Base-by-base conservation (phyloP, 2,888 invertebrate genomes). In the Shargacucullia verbasci region DNA sequence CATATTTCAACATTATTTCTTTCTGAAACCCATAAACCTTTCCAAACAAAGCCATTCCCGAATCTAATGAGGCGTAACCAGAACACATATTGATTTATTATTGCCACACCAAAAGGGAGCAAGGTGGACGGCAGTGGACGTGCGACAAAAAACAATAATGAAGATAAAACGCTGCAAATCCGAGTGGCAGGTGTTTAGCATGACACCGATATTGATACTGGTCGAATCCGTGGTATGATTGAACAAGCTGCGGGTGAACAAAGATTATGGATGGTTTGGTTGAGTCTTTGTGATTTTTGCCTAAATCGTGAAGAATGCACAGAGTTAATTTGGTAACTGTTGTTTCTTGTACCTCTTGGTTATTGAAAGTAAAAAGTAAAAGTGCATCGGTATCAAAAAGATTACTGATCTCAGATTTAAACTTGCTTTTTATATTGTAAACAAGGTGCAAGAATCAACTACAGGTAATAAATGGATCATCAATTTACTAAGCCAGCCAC, bases 151-250 rank as follows among this genome's bases (percentile, higher is more conserved):
- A 84, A 82, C 73, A 63, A 74, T 85, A 65, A 88, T 85, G 86
- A 85, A 86, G 88, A 90, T 88, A 86, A 88, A 90, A 84, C 76
- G 80, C 76, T 73, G 73, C 13, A 81, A 80, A 81, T 74, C 71
- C 75, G 69, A 62, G 70, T 59, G 77, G 87, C 91, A 90, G 91
- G 90, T 90, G 85, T 77, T 71, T 73, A 70, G 65, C 69, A 54
- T 79, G 81, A 79, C 81, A 76, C 70, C 43, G 74, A 65, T 76
- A 77, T 82, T 79, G 83, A 82, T 82, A 82, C 79, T 79, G 73
- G 77, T 82, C 73, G 13, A 59, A 54, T 66, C 56, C 49, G 39
- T 29, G 50, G 54, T 61, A 53, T 70, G 67, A 75, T 66, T 62
- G 60, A 62, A 61, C 61, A 64, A 48, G 62, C 54, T 58, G 49